Conservation (phyloP, 2,888 invertebrate genomes). For the Cephalotes varians region DNA sequence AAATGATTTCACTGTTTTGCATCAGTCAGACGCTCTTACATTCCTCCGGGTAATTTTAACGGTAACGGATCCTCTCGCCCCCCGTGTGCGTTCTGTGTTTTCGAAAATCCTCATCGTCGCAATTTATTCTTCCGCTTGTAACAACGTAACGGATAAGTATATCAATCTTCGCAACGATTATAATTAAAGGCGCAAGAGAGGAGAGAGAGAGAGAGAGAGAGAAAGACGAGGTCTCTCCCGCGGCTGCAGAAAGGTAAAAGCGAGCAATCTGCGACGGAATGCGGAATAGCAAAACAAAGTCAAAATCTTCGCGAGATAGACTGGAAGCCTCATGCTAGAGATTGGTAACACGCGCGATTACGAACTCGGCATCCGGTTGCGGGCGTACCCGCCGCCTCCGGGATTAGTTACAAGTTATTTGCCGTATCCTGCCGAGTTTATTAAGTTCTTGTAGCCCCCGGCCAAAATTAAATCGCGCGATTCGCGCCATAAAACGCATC, state of each 20-base stretch:
- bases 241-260: slow-evolving; percentile 59
- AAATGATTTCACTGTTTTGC: slow-evolving; percentile 58
- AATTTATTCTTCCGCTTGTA: slow-evolving; percentile 22
- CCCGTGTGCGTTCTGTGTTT: not conserved
- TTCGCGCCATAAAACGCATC: not conserved
- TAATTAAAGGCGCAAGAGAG: slow-evolving; percentile 23
- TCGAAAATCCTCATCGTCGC: slow-evolving; percentile 13
- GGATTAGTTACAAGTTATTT: slow-evolving; percentile 38
- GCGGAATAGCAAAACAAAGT: slow-evolving; percentile 72
- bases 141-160: slow-evolving; percentile 4
- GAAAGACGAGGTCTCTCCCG: not conserved
- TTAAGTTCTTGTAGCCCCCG: slow-evolving; percentile 23
- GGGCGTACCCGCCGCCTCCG: slow-evolving; percentile 40
- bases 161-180: slow-evolving; percentile 21
- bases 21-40: slow-evolving; percentile 25
- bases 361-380: slow-evolving; percentile 50
- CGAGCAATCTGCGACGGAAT: slow-evolving; percentile 71
- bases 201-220: slow-evolving; percentile 1
- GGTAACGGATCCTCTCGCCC: slow-evolving; percentile 13
- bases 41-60: slow-evolving; percentile 37
- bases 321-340: slow-evolving; percentile 53
- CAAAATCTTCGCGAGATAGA: slow-evolving; percentile 58
- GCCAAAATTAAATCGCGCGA: slow-evolving; percentile 22
- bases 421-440: slow-evolving; percentile 26
- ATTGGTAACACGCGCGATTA: slow-evolving; percentile 54